Percentiles rank a stretch among this genome's conserved stretches.
phyloP scores from a whole-genome alignment of 2,113 vertebrate species.

The Benitochromis conjunctus region DNA sequence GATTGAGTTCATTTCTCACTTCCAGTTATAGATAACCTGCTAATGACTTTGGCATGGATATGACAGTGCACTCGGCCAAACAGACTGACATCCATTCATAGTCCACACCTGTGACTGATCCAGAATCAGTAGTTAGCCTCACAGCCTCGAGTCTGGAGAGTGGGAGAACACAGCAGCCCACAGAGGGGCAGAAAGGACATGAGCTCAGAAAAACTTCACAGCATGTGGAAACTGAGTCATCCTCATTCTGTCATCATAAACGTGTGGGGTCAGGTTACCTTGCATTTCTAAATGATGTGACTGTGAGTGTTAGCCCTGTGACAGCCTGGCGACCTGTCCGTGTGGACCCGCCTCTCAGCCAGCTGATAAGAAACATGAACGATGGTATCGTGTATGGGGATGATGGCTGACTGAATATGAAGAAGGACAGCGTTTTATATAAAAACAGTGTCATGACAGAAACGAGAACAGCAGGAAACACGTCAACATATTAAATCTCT shows the following conservation, averaged over 20 bases:
- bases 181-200: background rate
- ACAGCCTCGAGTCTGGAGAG: background rate
- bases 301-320: background rate
- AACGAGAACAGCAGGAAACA: background rate
- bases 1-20: background rate
- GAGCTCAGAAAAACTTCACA: background rate
- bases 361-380: background rate
- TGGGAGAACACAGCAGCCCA: background rate
- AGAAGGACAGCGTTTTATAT: rapidly evolving
- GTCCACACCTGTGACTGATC: background rate
- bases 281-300: background rate
- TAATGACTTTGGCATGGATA: background rate
- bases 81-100: background rate
- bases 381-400: background rate
- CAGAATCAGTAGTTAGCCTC: background rate
- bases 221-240: background rate
- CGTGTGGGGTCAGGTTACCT: rapidly evolving
- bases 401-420: background rate
- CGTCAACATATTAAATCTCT: background rate
- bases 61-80: background rate
- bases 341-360: background rate
- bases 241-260: background rate
- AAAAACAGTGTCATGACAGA: background rate
- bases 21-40: background rate
- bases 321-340: background rate